A percentile compares a stretch with the other conserved stretches of the same genome.
phyloP scores from a whole-genome alignment of 2,113 vertebrate genomes.

The Damaliscus lunatus region DNA sequence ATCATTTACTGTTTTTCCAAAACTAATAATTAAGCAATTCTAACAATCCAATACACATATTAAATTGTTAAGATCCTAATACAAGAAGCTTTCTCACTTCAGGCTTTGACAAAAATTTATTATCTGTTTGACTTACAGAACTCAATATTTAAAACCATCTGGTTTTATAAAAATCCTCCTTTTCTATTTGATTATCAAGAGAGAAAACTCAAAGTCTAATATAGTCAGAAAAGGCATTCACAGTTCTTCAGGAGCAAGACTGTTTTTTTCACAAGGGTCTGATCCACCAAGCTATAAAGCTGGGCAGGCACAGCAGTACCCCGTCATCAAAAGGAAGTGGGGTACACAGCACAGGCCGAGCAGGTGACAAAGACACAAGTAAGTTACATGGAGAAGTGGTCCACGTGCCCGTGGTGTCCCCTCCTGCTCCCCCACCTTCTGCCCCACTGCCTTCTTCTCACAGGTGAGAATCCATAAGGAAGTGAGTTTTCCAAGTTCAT shows the following conservation, averaged over 20 bases:
- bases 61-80: neutral
- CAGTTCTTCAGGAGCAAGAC: neutral
- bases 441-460: neutral
- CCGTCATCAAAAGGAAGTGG: neutral
- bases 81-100: neutral
- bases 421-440: fast-evolving
- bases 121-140: neutral
- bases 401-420: fast-evolving
- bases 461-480: neutral
- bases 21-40: neutral
- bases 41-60: neutral
- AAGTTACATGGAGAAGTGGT: neutral
- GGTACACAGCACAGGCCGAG: fast-evolving
- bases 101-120: neutral
- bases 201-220: neutral
- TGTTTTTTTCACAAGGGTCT: neutral
- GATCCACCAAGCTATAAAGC: neutral
- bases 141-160: neutral
- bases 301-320: fast-evolving
- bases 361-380: no score
- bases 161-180: neutral
- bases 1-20: neutral
- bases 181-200: neutral
- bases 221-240: neutral
- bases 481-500: neutral